Percentiles rank a stretch among this genome's conserved stretches.
phyloP scores from a whole-genome alignment of 2,888 invertebrate species.

The Synergus gifuensis region DNA sequence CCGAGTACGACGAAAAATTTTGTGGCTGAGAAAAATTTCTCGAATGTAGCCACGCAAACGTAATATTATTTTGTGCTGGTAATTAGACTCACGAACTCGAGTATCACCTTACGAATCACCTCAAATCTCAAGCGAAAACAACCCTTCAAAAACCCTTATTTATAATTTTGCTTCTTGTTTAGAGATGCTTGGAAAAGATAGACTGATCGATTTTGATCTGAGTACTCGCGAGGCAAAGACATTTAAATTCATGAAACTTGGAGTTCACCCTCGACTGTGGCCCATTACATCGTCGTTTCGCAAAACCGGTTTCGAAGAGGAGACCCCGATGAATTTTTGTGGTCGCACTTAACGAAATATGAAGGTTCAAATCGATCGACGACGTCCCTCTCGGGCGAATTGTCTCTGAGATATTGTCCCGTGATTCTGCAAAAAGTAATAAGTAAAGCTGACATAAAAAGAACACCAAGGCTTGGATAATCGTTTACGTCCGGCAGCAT shows the following conservation, averaged over 20 bases:
- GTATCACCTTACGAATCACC: neutral
- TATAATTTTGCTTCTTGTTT: no score
- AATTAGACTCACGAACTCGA: neutral
- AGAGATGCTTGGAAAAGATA: neutral
- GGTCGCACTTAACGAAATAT: slow-evolving; percentile 60
- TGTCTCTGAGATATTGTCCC: slow-evolving; percentile 33
- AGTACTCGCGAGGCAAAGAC: slow-evolving; percentile 51
- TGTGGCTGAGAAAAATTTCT: neutral
- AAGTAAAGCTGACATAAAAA: slow-evolving; percentile 45
- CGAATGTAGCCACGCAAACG: neutral
- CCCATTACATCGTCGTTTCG: slow-evolving; percentile 66
- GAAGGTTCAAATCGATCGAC: slow-evolving; percentile 56
- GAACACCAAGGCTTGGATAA: slow-evolving; percentile 56
- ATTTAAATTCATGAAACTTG: slow-evolving; percentile 62
- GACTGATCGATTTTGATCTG: slow-evolving; percentile 45
- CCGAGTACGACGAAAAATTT: neutral
- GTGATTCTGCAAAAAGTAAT: slow-evolving; percentile 45
- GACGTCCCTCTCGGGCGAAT: slow-evolving; percentile 46
- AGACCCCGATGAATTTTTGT: slow-evolving; percentile 58
- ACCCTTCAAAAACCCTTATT: no score
- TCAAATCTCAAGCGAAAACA: neutral
- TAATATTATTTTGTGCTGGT: neutral
- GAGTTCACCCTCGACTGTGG: slow-evolving; percentile 57
- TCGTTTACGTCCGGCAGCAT: slow-evolving; percentile 70
- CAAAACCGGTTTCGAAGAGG: slow-evolving; percentile 62